phyloP scores from a whole-genome alignment of 2,888 invertebrate species.

The Hypena proboscidalis region DNA sequence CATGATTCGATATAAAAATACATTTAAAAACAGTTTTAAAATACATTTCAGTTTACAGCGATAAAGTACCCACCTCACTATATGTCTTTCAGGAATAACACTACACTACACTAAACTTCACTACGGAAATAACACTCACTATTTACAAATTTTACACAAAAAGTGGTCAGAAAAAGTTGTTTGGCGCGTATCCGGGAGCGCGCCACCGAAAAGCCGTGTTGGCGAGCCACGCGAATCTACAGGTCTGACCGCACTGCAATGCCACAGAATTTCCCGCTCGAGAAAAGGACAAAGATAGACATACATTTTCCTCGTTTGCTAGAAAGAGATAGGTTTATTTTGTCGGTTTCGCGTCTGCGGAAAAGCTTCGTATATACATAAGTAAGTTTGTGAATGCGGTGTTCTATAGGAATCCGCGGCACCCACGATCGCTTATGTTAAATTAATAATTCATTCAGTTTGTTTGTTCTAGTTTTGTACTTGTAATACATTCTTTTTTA shows the following conservation, averaged over 20 bases:
- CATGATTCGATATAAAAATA: constrained; percentile 13
- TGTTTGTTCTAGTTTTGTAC: constrained; percentile 37
- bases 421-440: constrained; percentile 36
- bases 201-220: constrained; percentile 61
- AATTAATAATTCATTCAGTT: constrained; percentile 46
- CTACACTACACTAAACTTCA: constrained; percentile 51
- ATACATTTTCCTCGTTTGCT: constrained; percentile 18
- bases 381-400: constrained; percentile 43
- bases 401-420: constrained; percentile 38
- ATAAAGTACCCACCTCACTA: constrained; percentile 69
- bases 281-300: constrained; percentile 46
- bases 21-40: constrained; percentile 23
- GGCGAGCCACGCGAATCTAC: constrained; percentile 70
- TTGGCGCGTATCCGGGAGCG: constrained; percentile 38
- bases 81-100: constrained; percentile 63
- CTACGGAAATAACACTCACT: constrained; percentile 27
- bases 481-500: constrained; percentile 20
- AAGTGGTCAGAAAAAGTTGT: constrained; percentile 46
- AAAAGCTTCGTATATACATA: constrained; percentile 56
- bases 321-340: constrained; percentile 51
- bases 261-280: constrained; percentile 72
- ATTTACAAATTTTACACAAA: constrained; percentile 30
- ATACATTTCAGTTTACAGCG: too few relatives aligned
- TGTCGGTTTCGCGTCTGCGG: constrained; percentile 45
- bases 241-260: constrained; percentile 73